A percentile compares a stretch with the other conserved stretches of the same genome.
Evolutionary conservation across 2,888 invertebrate species (phyloP).

Genomic region (Xanthia icteritia): DNA sequence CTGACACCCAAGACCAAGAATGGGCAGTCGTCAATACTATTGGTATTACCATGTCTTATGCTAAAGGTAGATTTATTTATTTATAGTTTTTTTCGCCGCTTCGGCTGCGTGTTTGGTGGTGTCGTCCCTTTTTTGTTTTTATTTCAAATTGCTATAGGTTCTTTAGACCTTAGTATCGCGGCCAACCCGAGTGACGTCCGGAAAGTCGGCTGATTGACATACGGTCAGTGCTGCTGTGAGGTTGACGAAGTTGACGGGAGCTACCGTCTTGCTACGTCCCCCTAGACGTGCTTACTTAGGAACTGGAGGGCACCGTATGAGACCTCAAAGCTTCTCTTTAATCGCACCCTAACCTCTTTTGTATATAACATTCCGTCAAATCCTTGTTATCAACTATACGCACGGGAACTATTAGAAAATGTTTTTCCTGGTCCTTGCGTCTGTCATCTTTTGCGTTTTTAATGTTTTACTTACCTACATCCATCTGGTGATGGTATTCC

Average conservation of each 20-base stretch:
- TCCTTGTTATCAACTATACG: neutral
- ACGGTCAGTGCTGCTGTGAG: slow-evolving; percentile 19
- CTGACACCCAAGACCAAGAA: slow-evolving; percentile 94
- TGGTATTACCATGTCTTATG: slow-evolving; percentile 77
- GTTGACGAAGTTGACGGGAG: neutral
- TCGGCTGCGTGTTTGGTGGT: slow-evolving; percentile 39
- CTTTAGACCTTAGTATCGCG: neutral
- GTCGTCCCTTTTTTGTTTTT: slow-evolving; percentile 32
- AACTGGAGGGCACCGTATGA: neutral
- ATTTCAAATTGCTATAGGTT: slow-evolving; percentile 9
- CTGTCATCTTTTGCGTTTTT: neutral
- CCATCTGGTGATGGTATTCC: neutral
- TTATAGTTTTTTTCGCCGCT: slow-evolving; percentile 29
- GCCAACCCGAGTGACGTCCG: slow-evolving; percentile 10
- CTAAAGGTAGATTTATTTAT: slow-evolving; percentile 59
- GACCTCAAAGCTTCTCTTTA: neutral
- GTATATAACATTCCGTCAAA: neutral
- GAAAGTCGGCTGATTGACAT: neutral
- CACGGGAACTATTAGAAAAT: too few species aligned
- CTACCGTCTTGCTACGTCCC: neutral
- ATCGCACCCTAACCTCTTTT: neutral
- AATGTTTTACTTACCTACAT: neutral
- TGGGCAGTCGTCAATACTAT: slow-evolving; percentile 96
- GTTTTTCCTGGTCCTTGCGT: neutral
- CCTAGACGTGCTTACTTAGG: neutral